These are phyloP conservation scores for Amblyjoppa proteus DNA, from an alignment of 2,888 invertebrate genomes.

Conservation along the genomic window DNA sequence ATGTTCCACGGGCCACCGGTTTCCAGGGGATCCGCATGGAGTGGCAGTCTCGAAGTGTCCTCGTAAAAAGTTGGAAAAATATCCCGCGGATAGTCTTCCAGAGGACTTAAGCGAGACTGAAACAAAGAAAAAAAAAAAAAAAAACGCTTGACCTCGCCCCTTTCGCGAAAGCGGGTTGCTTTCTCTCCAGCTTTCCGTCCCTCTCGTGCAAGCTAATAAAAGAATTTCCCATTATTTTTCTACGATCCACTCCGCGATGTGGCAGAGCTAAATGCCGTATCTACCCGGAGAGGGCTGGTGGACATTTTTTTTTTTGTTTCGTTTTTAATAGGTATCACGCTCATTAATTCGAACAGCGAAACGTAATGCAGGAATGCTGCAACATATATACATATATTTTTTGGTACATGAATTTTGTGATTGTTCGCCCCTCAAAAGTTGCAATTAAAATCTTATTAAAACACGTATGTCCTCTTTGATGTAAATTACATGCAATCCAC, in stretches of 20 bases:
- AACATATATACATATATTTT: neutral
- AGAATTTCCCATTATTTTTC: constrained; percentile 71
- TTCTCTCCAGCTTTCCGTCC: constrained; percentile 16
- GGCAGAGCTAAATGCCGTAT: constrained; percentile 50
- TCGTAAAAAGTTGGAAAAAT: constrained; percentile 70
- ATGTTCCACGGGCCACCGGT: constrained; percentile 58
- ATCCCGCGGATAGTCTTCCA: constrained; percentile 33
- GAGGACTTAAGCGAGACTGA: neutral
- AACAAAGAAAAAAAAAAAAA: constrained; percentile 65
- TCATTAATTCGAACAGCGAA: neutral
- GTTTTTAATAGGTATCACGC: neutral
- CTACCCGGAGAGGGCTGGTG: neutral
- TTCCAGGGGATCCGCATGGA: constrained; percentile 51
- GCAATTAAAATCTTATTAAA: neutral
- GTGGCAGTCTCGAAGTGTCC: constrained; percentile 67
- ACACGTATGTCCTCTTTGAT: neutral
- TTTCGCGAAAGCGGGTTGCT: constrained; percentile 22
- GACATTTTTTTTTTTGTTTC: neutral
- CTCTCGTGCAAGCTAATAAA: constrained; percentile 61
- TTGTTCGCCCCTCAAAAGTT: neutral
- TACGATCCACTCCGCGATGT: constrained; percentile 63
- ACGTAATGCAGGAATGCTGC: neutral
- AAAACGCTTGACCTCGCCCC: constrained; percentile 35
- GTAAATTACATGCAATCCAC: neutral
- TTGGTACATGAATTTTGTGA: too few relatives aligned